Evolutionary conservation across 1,140 invertebrate species (phyloP).

Genomic region (Diorhabda carinulata): DNA sequence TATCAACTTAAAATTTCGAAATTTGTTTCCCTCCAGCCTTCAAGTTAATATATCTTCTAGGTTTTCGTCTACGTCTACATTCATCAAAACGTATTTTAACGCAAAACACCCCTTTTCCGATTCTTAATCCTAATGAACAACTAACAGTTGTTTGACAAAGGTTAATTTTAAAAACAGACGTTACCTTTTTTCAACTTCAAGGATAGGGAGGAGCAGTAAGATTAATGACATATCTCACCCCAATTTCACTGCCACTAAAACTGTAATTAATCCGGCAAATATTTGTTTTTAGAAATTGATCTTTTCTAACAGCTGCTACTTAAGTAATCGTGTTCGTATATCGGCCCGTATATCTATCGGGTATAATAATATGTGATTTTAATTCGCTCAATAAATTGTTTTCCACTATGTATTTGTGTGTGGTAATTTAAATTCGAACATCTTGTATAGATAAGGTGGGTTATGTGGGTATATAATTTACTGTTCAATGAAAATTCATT

Average conservation of each 20-base stretch:
- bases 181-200: constrained; percentile 1
- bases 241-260: constrained; percentile 1
- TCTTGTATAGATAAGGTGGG: not conserved
- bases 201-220: not conserved
- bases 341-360: not conserved
- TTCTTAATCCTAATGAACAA: not conserved
- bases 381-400: constrained; percentile 1
- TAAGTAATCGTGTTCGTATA: not conserved
- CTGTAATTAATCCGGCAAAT: constrained; percentile 2
- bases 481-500: not conserved
- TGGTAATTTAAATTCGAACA: not conserved
- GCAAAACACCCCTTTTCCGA: not conserved
- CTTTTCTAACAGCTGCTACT: not conserved
- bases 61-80: not conserved
- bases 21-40: too few relatives aligned
- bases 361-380: not conserved
- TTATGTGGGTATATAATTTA: not conserved
- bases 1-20: too few relatives aligned
- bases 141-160: constrained; percentile 1
- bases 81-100: not conserved
- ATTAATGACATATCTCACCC: not conserved
- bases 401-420: not conserved
- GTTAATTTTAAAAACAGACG: not conserved
- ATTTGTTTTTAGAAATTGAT: constrained; percentile 1
- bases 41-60: too few relatives aligned